phyloP scores from a whole-genome alignment of 1,140 invertebrate species.

The Bursaphelenchus mucronatus region DNA sequence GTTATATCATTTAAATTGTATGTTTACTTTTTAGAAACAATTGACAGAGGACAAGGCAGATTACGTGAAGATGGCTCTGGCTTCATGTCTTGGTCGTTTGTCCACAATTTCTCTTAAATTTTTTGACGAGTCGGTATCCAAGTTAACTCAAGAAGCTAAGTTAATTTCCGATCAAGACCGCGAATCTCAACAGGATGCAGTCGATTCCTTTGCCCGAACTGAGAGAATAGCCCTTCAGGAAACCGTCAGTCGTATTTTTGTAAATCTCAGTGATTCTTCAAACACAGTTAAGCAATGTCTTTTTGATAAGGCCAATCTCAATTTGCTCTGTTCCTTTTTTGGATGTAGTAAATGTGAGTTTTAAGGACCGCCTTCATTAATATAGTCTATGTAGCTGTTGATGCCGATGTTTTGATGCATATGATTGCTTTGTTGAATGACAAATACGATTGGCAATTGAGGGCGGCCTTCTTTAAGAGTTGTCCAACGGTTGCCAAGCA shows the following conservation, averaged over 20 bases:
- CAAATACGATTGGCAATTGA: constrained; percentile 40
- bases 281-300: constrained; percentile 38
- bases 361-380: neutral
- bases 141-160: constrained; percentile 33
- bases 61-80: constrained; percentile 41
- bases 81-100: constrained; percentile 31
- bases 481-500: constrained; percentile 39
- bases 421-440: constrained; percentile 48
- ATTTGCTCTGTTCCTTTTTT: constrained; percentile 42
- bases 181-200: constrained; percentile 22
- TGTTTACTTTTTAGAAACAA: constrained; percentile 30
- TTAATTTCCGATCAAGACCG: constrained; percentile 17
- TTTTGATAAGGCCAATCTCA: constrained; percentile 31
- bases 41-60: constrained; percentile 26
- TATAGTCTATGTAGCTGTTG: constrained; percentile 27
- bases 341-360: constrained; percentile 33
- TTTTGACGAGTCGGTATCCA: constrained; percentile 27
- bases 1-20: constrained; percentile 21
- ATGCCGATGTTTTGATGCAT: constrained; percentile 43
- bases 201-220: constrained; percentile 23
- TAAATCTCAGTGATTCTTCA: constrained; percentile 38
- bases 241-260: constrained; percentile 40
- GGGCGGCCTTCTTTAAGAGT: constrained; percentile 38
- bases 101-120: constrained; percentile 37
- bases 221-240: constrained; percentile 37